These are phyloP conservation scores for Tauraco erythrolophus DNA, from an alignment of 2,113 vertebrate genomes.

Conservation along the genomic window DNA sequence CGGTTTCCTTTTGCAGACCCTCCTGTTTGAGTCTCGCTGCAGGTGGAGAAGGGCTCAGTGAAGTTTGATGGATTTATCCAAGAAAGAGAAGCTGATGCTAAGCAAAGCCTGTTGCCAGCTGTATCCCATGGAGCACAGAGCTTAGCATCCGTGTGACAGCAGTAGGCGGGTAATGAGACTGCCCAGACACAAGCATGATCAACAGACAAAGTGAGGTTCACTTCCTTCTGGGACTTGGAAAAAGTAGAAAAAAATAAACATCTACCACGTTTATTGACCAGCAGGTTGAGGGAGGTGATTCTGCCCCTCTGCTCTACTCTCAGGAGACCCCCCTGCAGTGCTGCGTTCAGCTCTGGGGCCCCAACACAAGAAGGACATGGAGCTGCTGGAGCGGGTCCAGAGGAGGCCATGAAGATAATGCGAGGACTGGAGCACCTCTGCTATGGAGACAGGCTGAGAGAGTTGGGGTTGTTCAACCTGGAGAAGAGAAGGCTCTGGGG, in stretches of 20 bases:
- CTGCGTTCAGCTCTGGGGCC: no score
- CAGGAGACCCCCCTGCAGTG: no score
- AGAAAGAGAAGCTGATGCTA: neutral
- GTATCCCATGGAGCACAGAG: neutral
- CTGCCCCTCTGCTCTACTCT: no score
- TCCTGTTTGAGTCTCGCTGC: neutral
- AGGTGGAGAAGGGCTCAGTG: neutral
- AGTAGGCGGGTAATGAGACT: neutral
- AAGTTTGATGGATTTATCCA: neutral
- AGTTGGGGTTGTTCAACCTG: no score
- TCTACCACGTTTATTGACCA: neutral
- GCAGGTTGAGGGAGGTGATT: no score
- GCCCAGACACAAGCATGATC: neutral
- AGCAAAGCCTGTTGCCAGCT: neutral
- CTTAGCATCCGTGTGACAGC: neutral
- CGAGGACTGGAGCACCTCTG: no score
- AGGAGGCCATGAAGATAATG: no score
- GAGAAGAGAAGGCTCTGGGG: no score
- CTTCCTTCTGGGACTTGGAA: neutral
- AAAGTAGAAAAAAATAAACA: neutral
- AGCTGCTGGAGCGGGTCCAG: no score
- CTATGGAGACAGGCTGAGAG: no score
- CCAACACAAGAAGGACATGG: no score
- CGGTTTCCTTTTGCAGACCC: neutral
- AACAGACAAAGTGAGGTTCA: neutral